Base-by-base conservation (phyloP, 2,888 invertebrate species). In the Oligia latruncula region DNA sequence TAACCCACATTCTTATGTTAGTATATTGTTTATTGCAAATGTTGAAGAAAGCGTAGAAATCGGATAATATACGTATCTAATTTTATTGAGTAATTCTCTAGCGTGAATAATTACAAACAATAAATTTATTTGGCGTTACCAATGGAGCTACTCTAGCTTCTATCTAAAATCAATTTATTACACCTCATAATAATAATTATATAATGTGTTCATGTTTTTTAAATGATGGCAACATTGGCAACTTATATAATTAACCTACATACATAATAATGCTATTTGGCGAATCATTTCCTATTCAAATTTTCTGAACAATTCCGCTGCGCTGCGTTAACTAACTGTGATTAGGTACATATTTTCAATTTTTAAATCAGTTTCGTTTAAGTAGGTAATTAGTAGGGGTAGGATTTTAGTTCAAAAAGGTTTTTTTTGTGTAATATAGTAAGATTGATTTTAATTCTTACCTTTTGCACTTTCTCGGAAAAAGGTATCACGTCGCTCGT, bases 41-140 rank as follows among this genome's bases (percentile, higher is more conserved):
- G 52, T 73, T 64, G 72, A 89, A 86, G 90, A 89, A 89, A 89
- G 90, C 90, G 89, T 90, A 71, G 46, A 88, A 88, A 90, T 83
- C 66, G 43, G 52, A 72, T 79, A 64, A 70, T 74, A 77, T 60
- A 82, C 84, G 78, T 76, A 62, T 78, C 81, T 80, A 83, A 81
- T 88, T 90, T 82, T 89, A 90, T 90, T 90, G 80, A 72, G 84
- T 79, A 85, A 86, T 84, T 81, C 62, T 77, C 66, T 23, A 40
- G 66, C 89, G 77, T 86, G 79, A 71, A 74, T 74, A 89, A 90
- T 86, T 79, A 80, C n/a, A 23, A 72, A 82, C 72, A 84, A 81
- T 68, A 76, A 83, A 79, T 71, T 80, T 79, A 83, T 84, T 77
- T 80, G 60, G 81, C 77, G 46, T 82, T 60, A 43, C 77, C 49